A percentile compares a stretch with the other conserved stretches of the same genome.
Evolutionary conservation across 2,797 vertebrate genomes (phyloP).

Genomic region (Centropyge bicolor): DNA sequence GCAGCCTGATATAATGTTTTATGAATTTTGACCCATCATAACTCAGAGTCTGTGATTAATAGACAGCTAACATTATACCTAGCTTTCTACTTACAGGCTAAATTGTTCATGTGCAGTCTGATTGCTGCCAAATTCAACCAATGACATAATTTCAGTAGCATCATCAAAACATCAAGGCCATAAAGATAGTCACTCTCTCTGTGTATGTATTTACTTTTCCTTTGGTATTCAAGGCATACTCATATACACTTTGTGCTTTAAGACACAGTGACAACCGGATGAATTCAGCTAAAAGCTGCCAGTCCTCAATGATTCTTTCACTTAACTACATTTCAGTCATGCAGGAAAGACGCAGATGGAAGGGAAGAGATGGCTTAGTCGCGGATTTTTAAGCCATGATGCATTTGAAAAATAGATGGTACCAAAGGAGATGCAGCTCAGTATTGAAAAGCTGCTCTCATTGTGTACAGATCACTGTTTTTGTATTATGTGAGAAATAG

Average conservation of each 20-base stretch:
- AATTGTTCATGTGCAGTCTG: background rate
- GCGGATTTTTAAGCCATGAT: background rate
- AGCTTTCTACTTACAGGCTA: background rate
- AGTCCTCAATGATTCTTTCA: background rate
- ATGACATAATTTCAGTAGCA: no score
- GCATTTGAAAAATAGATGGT: background rate
- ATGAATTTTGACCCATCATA: background rate
- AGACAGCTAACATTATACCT: background rate
- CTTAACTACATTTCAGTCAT: background rate
- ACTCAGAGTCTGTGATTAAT: background rate
- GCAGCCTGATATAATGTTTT: background rate
- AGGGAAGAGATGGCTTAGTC: background rate
- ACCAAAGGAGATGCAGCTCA: background rate
- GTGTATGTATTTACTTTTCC: background rate
- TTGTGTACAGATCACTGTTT: background rate
- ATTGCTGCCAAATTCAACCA: background rate
- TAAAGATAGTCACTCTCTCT: background rate
- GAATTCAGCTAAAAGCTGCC: background rate
- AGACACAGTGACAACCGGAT: background rate
- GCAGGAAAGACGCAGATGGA: slow-evolving; percentile 1
- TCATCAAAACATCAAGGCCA: background rate
- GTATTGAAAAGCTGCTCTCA: background rate
- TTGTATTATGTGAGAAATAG: background rate
- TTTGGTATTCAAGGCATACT: background rate
- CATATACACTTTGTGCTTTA: background rate